phyloP scores from a whole-genome alignment of 2,113 vertebrate genomes.

The Panthera tigris region DNA sequence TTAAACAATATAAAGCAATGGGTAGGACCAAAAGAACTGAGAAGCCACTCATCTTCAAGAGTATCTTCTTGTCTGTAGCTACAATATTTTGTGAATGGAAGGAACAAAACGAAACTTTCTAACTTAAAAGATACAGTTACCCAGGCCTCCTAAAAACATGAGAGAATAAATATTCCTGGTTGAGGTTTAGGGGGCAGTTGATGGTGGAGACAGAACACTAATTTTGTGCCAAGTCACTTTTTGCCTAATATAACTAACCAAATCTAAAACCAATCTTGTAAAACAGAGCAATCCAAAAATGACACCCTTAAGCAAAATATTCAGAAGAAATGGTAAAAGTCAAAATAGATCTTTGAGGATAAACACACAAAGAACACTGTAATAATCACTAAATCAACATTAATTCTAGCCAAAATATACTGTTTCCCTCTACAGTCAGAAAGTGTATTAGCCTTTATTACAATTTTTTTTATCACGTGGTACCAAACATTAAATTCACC shows the following conservation, averaged over 20 bases:
- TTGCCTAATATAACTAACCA: neutral
- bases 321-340: neutral
- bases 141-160: neutral
- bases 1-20: neutral
- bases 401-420: neutral
- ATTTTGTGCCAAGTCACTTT: neutral
- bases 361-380: neutral
- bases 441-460: neutral
- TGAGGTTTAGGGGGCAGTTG: neutral
- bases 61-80: neutral
- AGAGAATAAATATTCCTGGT: neutral
- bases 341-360: neutral
- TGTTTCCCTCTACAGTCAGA: neutral
- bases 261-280: neutral
- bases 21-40: neutral
- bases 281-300: neutral
- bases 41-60: neutral
- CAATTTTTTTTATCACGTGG: neutral
- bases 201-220: neutral
- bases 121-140: neutral
- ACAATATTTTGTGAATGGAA: neutral
- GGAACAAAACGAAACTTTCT: constrained; percentile 27
- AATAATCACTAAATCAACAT: neutral
- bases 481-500: neutral
- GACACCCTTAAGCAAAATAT: neutral